A percentile compares a stretch with the other conserved stretches of the same genome.
phyloP scores from a whole-genome alignment of 1,140 invertebrate species.

The Neomicropteryx cornuta region DNA sequence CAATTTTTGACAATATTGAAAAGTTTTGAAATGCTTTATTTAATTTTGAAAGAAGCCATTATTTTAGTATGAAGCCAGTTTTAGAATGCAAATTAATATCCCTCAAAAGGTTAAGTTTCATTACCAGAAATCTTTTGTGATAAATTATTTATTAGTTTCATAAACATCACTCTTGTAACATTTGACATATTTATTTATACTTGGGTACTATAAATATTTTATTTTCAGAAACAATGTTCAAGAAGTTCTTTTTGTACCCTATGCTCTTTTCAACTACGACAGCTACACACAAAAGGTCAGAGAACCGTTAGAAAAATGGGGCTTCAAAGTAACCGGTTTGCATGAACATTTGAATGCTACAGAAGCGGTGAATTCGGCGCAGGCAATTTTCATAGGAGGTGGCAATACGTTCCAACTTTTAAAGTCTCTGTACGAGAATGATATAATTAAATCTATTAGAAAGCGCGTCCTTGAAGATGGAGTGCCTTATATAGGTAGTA shows the following conservation, averaged over 20 bases:
- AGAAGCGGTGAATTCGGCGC: conserved; percentile 45
- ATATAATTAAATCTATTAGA: conserved; percentile 52
- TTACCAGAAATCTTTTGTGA: too few species aligned
- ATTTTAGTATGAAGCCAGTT: too few species aligned
- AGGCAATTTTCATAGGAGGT: conserved; percentile 70
- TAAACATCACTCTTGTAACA: too few species aligned
- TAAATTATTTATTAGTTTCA: too few species aligned
- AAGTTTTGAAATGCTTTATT: too few species aligned
- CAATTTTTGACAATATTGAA: too few species aligned
- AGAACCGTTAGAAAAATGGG: conserved; percentile 49
- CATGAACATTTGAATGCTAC: conserved; percentile 45
- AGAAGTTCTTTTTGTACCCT: conserved; percentile 65
- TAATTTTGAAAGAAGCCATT: too few species aligned
- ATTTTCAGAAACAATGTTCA: conserved; percentile 48
- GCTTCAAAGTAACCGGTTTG: conserved; percentile 52
- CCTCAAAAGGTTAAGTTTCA: too few species aligned
- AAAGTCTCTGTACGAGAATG: conserved; percentile 55
- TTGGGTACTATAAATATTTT: too few species aligned
- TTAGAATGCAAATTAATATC: too few species aligned
- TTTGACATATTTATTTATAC: too few species aligned
- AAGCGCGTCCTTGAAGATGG: conserved; percentile 50
- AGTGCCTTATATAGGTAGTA: conserved; percentile 66
- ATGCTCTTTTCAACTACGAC: conserved; percentile 56
- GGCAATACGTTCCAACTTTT: conserved; percentile 67
- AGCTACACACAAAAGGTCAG: conserved; percentile 52